Evolutionary conservation across 2,113 vertebrate genomes (phyloP), one percentile per base, ranked within the genome.

Genomic region (Vulpes vulpes): DNA sequence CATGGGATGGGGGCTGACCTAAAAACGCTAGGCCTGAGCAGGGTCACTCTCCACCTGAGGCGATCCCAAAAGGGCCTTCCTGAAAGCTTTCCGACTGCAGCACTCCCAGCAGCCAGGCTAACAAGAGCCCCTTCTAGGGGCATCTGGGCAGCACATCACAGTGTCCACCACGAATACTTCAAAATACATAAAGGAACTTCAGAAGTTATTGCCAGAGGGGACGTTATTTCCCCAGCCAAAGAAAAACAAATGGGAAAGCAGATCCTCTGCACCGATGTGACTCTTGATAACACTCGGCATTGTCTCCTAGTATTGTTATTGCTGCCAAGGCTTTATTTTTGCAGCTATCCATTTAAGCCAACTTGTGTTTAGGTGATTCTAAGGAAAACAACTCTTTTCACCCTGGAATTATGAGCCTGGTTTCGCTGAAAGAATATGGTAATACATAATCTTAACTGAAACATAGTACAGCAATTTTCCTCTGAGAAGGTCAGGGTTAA

Each of bases 401-500:
- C 74, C 82, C 91, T 93, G 62, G 98, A 98, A 98, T 91, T 83
- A 74, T 89, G 23, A 97, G 80, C 55, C 71, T 94, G 38, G 60
- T 91, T 98, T 94, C 89, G 43, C 81, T 49, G 62, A 98, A 96
- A 97, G 95, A 93, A 94, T 88, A 85, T 60, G 76, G 69, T 89
- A 96, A 94, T 93, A 69, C n/a, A 91, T 76, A 90, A 95, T 88
- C 89, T 91, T 89, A 88, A 94, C 80, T 95, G 94, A 94, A 97
- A 96, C 43, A 86, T 2, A 79, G 88, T n/a, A 94, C 14, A 95
- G 81, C 86, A 88, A 82, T 97, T 98, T 97, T 87, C 92, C 67
- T 96, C 79, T 90, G 84, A 93, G 95, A 96, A 89, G 92, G 78
- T 96, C 85, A 93, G 94, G 78, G 93, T 95, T 97, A 97, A 95